Evolutionary conservation across 2,888 invertebrate species (phyloP).

Genomic region (Lamproptera curius): DNA sequence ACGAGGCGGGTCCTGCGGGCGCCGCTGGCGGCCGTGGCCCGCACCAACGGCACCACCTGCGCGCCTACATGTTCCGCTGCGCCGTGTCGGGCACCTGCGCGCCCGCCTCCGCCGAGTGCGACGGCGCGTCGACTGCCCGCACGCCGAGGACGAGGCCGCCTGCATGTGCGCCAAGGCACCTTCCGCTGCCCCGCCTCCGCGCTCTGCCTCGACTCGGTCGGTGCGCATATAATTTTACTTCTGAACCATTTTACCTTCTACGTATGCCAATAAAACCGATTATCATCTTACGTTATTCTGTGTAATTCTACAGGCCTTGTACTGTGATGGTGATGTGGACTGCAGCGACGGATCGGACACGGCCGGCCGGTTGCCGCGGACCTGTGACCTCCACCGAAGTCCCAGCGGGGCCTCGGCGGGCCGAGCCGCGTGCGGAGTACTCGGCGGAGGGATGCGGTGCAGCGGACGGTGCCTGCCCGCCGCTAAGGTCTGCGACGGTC

Average conservation of each 20-base stretch:
- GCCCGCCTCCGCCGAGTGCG: conserved; percentile 81
- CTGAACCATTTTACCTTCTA: too few species aligned
- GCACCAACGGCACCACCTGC: conserved; percentile 74
- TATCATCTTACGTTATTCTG: background rate
- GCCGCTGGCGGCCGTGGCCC: background rate
- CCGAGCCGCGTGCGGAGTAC: conserved; percentile 41
- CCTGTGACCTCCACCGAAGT: conserved; percentile 52
- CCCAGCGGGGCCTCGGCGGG: conserved; percentile 11
- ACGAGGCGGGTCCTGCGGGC: conserved; percentile 60
- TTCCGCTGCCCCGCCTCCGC: conserved; percentile 47
- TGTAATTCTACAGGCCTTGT: conserved; percentile 72
- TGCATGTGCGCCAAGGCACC: conserved; percentile 49
- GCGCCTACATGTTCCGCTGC: conserved; percentile 81
- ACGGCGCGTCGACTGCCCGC: conserved; percentile 83
- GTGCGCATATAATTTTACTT: too few species aligned
- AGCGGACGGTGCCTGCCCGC: conserved; percentile 81
- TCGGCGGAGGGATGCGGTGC: conserved; percentile 30
- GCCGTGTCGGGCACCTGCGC: conserved; percentile 79
- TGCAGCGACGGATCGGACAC: conserved; percentile 85
- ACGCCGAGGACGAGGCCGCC: conserved; percentile 80
- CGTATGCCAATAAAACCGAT: too few species aligned
- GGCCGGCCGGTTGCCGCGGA: conserved; percentile 64
- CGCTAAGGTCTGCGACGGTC: conserved; percentile 83
- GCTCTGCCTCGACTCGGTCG: conserved; percentile 28
- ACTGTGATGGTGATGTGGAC: conserved; percentile 83